Percentiles rank a stretch among this genome's conserved stretches.
These are phyloP conservation scores for Bothrops jararaca DNA, from an alignment of 2,113 vertebrate genomes.

Conservation along the genomic window DNA sequence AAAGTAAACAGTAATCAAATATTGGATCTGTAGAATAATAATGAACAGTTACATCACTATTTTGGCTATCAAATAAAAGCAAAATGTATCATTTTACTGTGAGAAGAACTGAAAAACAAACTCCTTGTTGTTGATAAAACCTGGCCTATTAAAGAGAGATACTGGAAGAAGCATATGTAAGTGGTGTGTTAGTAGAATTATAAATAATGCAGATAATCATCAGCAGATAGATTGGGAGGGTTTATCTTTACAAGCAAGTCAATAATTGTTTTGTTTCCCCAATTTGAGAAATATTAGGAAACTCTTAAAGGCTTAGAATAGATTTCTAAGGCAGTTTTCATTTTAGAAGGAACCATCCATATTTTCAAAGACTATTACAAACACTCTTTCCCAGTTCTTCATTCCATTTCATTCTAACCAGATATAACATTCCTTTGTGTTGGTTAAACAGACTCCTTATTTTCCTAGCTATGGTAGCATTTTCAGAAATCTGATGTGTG, in stretches of 20 bases:
- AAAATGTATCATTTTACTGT: background rate
- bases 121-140: background rate
- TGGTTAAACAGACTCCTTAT: background rate
- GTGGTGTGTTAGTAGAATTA: background rate
- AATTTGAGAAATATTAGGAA: background rate
- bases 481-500: constrained; percentile 34
- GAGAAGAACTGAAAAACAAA: background rate
- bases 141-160: background rate
- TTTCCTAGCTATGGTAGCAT: constrained; percentile 4
- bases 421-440: constrained; percentile 6
- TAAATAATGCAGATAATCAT: background rate
- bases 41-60: no score
- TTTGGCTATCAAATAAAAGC: no score
- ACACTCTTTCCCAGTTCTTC: constrained; percentile 1
- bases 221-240: background rate
- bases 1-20: no score
- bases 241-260: background rate
- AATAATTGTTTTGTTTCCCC: background rate
- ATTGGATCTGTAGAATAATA: no score
- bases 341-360: background rate
- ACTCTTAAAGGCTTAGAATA: background rate
- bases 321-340: background rate
- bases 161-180: background rate
- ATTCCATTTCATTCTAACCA: constrained; percentile 27
- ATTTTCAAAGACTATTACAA: constrained; percentile 6